Evolutionary conservation across 2,888 invertebrate genomes (phyloP), one percentile per base, ranked within the genome.

Genomic region (Epistrophella euchroma): DNA sequence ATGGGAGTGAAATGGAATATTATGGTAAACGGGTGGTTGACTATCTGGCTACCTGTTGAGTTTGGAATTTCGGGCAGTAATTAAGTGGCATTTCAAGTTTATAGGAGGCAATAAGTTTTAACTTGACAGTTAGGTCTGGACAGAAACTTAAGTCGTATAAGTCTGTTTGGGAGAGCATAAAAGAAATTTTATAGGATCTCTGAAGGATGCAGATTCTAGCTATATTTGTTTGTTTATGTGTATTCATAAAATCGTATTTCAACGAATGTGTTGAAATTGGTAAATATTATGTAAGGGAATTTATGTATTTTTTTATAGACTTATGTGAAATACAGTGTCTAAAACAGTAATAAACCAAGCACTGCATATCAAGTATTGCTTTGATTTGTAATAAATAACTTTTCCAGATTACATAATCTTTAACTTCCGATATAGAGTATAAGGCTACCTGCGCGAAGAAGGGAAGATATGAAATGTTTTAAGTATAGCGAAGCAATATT

Each of bases 21-120:
- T 70, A 73, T 74, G 35, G 56, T 32, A 25, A 40, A 68, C 43
- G 25, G 47, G 43, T 25, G 35, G 68, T 66, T 28, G 60, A 37
- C 37, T 60, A 22, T 37, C 1, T 15, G 62, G 81, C 86, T 81
- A 74, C 81, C 81, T 86, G 86, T 77, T 81, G 86, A 28, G 81
- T 47, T 52, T 74, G 86, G 86, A 86, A 86, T 86, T 81, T 86
- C 70, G 85, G 60, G 76, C 47, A 64, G 73, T 68, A 68, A 68
- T 73, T 77, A 52, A 77, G 62, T 70, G 73, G 64, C 81, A 74
- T 81, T 81, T 81, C 35, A 74, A 62, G 70, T 81, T 86, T 81
- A 86, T 86, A 28, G 62, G n/a, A 58, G 40, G 62, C 28, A 74
- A 77, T 81, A 77, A 58, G 86, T 74, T 81, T 81, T 64, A 43